Evolutionary conservation across 1,140 invertebrate genomes (phyloP).

Genomic region (Zaprionus camerounensis): DNA sequence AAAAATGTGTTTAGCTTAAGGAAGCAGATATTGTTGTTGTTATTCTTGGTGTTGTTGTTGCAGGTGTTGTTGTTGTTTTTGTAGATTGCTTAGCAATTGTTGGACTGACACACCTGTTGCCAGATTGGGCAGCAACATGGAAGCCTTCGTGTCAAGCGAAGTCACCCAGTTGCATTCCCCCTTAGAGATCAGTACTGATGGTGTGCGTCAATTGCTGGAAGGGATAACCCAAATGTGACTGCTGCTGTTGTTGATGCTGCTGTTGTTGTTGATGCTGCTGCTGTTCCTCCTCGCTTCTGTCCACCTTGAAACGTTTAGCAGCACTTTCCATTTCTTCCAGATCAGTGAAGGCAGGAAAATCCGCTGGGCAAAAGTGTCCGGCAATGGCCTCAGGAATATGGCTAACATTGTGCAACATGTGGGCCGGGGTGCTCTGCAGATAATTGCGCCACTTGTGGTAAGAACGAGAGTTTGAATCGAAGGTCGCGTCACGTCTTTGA

Average conservation of each 20-base stretch:
- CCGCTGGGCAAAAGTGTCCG: constrained; percentile 70
- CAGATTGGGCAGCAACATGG: neutral
- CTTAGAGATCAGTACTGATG: constrained; percentile 66
- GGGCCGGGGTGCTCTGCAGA: constrained; percentile 67
- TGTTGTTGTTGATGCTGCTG: neutral
- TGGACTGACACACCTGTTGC: constrained; percentile 35
- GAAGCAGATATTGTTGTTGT: constrained; percentile 10
- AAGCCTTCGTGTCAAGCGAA: constrained; percentile 57
- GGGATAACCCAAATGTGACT: neutral
- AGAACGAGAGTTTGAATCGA: constrained; percentile 33
- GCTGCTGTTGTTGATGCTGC: constrained; percentile 8
- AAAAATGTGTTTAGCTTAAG: constrained; percentile 21
- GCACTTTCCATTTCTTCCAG: constrained; percentile 75
- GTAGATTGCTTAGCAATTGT: constrained; percentile 21
- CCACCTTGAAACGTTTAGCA: constrained; percentile 73
- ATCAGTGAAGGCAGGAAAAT: constrained; percentile 73
- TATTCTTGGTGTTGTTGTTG: constrained; percentile 5
- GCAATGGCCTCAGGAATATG: constrained; percentile 79
- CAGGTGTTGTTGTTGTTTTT: constrained; percentile 8
- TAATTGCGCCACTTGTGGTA: constrained; percentile 78
- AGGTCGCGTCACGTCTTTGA: constrained; percentile 30
- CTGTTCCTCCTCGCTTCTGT: constrained; percentile 6
- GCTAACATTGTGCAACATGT: constrained; percentile 75
- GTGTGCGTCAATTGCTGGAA: constrained; percentile 55
- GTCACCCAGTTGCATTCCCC: constrained; percentile 24